These are phyloP conservation scores for Rhynchonycteris naso DNA, from an alignment of 2,797 vertebrate species.

Conservation along the genomic window DNA sequence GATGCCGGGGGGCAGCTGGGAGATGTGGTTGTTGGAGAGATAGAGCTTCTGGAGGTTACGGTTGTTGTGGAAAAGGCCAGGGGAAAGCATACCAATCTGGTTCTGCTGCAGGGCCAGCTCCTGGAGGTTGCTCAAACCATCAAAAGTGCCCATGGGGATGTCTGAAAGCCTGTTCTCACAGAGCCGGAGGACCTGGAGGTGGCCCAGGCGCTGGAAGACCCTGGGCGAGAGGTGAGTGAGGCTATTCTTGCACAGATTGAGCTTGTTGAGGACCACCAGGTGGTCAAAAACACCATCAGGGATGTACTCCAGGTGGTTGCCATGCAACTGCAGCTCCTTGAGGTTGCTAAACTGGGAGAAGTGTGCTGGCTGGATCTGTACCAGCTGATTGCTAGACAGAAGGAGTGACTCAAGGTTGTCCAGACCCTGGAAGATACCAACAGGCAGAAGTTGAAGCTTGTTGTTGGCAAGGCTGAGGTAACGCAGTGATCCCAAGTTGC, in stretches of 20 bases:
- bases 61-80: slow-evolving; percentile 89
- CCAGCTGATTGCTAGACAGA: slow-evolving; percentile 87
- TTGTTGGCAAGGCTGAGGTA: slow-evolving; percentile 88
- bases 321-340: slow-evolving; percentile 89
- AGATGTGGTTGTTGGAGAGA: slow-evolving; percentile 92
- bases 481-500: slow-evolving; percentile 85
- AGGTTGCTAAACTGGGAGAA: slow-evolving; percentile 86
- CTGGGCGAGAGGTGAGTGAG: slow-evolving; percentile 85
- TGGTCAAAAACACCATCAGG: slow-evolving; percentile 89
- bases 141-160: slow-evolving; percentile 87
- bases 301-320: slow-evolving; percentile 85
- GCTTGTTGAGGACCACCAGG: slow-evolving; percentile 86
- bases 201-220: slow-evolving; percentile 88
- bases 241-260: slow-evolving; percentile 90
- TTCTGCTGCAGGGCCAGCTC: slow-evolving; percentile 93
- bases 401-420: slow-evolving; percentile 86
- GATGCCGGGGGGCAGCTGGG: slow-evolving; percentile 88
- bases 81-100: slow-evolving; percentile 87
- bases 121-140: slow-evolving; percentile 89
- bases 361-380: slow-evolving; percentile 83
- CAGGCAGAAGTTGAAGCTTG: slow-evolving; percentile 84
- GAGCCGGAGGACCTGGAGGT: slow-evolving; percentile 89
- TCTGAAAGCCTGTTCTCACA: slow-evolving; percentile 90
- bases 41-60: slow-evolving; percentile 90
- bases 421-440: slow-evolving; percentile 83